Conservation (phyloP, 2,888 invertebrate genomes). For the Sericinus montela region DNA sequence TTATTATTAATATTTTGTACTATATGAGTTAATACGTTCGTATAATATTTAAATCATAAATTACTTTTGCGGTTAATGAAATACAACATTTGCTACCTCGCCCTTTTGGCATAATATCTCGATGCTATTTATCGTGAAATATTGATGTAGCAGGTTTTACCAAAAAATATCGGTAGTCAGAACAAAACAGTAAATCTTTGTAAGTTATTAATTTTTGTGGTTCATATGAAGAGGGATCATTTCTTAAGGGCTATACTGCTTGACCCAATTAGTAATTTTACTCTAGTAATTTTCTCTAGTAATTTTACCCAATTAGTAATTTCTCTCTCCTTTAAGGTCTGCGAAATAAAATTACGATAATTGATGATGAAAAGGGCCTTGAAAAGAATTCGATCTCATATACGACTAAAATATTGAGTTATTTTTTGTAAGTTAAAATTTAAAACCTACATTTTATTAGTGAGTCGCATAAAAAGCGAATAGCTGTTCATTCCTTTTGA, state of each 20-base stretch:
- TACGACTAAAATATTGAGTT: too few species aligned
- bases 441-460: background rate
- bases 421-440: too few species aligned
- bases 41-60: slow-evolving; percentile 17
- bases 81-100: slow-evolving; percentile 18
- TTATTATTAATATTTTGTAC: slow-evolving; percentile 15
- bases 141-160: slow-evolving; percentile 6
- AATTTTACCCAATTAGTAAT: background rate
- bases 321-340: background rate
- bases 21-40: slow-evolving; percentile 8
- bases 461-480: too few species aligned
- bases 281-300: too few species aligned
- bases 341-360: too few species aligned
- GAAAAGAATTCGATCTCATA: too few species aligned
- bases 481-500: too few species aligned
- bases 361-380: background rate
- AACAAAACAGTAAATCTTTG: slow-evolving; percentile 12
- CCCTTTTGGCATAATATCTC: slow-evolving; percentile 14
- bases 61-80: slow-evolving; percentile 17
- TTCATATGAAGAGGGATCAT: slow-evolving; percentile 5
- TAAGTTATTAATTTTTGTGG: slow-evolving; percentile 6
- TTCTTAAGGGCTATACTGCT: background rate
- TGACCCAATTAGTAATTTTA: background rate
- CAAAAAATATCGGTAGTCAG: slow-evolving; percentile 3
- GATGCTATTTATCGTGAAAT: slow-evolving; percentile 14